phyloP scores from a whole-genome alignment of 1,140 invertebrate species.

The Megathymus violae region DNA sequence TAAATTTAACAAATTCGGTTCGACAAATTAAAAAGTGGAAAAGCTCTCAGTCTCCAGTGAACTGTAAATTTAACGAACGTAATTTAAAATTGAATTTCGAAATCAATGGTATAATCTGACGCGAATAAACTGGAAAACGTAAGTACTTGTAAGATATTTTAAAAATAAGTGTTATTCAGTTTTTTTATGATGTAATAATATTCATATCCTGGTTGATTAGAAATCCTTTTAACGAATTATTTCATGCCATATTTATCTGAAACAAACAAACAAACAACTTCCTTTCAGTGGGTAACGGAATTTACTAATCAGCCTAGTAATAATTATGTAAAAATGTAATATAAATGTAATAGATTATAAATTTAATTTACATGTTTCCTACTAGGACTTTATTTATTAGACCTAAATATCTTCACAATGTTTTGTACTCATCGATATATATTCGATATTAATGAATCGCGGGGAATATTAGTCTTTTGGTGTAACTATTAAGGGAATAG shows the following conservation, averaged over 20 bases:
- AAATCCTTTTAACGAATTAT: too few species aligned
- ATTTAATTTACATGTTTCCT: too few species aligned
- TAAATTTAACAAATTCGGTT: neutral
- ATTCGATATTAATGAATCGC: too few species aligned
- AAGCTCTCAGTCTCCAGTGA: neutral
- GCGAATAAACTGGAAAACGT: neutral
- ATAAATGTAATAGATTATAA: too few species aligned
- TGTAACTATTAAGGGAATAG: too few species aligned
- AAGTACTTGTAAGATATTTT: neutral
- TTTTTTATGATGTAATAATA: neutral
- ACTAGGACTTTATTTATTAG: too few species aligned
- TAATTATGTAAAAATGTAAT: neutral
- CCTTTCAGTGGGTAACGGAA: too few species aligned
- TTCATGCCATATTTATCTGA: slow-evolving; percentile 9
- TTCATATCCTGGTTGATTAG: neutral
- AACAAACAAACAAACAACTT: slow-evolving; percentile 31
- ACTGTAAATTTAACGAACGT: too few species aligned
- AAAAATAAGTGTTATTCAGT: neutral
- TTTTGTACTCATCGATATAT: too few species aligned
- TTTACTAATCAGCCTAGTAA: neutral
- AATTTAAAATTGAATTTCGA: too few species aligned
- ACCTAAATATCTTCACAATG: too few species aligned
- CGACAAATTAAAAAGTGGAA: neutral
- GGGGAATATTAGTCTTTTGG: too few species aligned
- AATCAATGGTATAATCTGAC: neutral